Evolutionary conservation across 2,113 vertebrate species (phyloP), one percentile per base, ranked within the genome.

Genomic region (Solenodon paradoxus): DNA sequence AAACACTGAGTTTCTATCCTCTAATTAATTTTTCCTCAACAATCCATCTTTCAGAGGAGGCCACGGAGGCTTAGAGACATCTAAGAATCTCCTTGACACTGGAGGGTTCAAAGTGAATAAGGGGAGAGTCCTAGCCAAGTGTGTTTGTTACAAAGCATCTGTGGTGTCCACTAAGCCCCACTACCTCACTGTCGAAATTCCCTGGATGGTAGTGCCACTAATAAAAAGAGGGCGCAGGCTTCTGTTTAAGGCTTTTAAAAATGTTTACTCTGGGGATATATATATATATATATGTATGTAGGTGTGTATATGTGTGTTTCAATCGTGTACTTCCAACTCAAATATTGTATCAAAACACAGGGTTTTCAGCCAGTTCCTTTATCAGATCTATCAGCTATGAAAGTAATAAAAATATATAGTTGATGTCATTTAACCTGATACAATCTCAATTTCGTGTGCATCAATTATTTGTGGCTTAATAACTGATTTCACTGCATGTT

Each of bases 391-490:
- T 49, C 5, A 81, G 79, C 53, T 64, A 88, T 90, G 78, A 80
- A 85, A 86, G 45, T n/a, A 81, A 22, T 42, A 9, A 49, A 81
- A 96, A 81, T 77, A 53, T 10, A 79, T 20, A n/a, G 3, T 64
- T 64, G n/a, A 6, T 63, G 49, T 86, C 80, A 74, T 22, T 74
- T 78, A 74, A 47, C 71, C 78, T 49, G 47, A 40, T 79, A 35
- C 45, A 63, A 24, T 49, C 45, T 12, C 16, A 30, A 0, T 47
- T 40, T 64, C 86, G 35, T 74, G 45, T 78, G 49, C 47, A 40
- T 86, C 55, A 83, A 90, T 85, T 90, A 64, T 78, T 94, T 61
- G 80, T 95, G 92, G 81, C 61, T 59, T 88, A 57, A 32, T 88
- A 85, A 66, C 81, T 66, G 30, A 32, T 86, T 79, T 93, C 74